phyloP scores from a whole-genome alignment of 2,113 vertebrate species.

The Rhinoptilus africanus region DNA sequence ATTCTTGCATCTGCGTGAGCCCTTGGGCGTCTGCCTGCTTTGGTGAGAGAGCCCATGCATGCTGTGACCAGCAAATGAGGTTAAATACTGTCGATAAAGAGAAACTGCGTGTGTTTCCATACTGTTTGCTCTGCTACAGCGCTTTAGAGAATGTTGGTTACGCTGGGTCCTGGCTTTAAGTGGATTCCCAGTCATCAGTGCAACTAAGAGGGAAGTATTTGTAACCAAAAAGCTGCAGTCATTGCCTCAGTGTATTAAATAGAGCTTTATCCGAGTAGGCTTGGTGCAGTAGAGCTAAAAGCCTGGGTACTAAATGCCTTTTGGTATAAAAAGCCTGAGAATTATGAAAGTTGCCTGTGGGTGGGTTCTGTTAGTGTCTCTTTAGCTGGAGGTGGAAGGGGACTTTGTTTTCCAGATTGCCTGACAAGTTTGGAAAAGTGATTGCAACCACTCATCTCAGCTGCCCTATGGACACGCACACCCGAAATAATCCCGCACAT shows the following conservation, averaged over 20 bases:
- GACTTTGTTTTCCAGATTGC: constrained; percentile 26
- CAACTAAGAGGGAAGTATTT: neutral
- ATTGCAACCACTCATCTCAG: neutral
- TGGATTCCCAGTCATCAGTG: neutral
- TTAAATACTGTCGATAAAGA: neutral
- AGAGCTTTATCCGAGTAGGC: neutral
- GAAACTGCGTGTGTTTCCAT: neutral
- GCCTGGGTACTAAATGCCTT: constrained; percentile 1
- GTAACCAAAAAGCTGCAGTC: neutral
- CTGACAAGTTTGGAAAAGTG: neutral
- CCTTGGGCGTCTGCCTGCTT: neutral
- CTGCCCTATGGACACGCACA: neutral
- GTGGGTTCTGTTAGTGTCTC: constrained; percentile 3
- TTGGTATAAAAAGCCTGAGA: constrained; percentile 28
- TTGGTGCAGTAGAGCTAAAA: constrained; percentile 1
- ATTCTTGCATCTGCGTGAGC: neutral
- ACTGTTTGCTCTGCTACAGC: neutral
- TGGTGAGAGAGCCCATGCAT: neutral
- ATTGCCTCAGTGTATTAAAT: neutral
- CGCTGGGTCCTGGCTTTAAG: neutral
- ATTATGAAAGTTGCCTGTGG: constrained; percentile 10
- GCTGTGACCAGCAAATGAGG: neutral
- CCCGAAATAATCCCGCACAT: neutral
- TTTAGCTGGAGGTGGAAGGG: constrained; percentile 13
- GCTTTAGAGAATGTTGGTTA: neutral